Base-by-base conservation (phyloP, 2,888 invertebrate species). In the Digitonthophagus gazella region DNA sequence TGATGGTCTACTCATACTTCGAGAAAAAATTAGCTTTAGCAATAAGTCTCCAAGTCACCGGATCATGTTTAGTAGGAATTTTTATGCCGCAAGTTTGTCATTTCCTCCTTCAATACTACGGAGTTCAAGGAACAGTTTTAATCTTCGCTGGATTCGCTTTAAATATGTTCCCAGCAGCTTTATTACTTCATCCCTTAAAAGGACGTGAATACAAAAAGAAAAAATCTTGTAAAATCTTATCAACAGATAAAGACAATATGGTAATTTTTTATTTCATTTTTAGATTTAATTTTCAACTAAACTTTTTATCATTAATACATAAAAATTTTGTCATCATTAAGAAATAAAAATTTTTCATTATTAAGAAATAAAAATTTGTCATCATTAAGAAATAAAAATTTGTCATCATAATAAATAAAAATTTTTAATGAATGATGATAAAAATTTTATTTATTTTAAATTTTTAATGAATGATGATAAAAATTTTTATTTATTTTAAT, bases 1-100 rank as follows among this genome's bases (percentile, higher is more conserved):
- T 86, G 63, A 85, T 85, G 0, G 77, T 84, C 22, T 85, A 85
- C 71, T 81, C 84, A 1, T 86, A 85, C 71, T 86, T 86, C 75
- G 81, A 82, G 64, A 80, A 83, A 74, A 82, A 80, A 74, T 80
- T 86, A 63, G 84, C 84, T 20, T 72, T 84, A 67, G 86, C 86
- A 1, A 80, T 85, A 73, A 84, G 85, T 55, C 76, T 84, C 15
- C 81, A 83, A 6, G 82, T 85, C 61, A 85, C 85, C 3, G 78
- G 85, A 44, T 83, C 84, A 1, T 84, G 84, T 22, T 72, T 86
- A 18, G 83, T 84, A 0, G 83, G 85, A 0, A 83, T 85, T 44
- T 72, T 85, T 44, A 84, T 85, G 82, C 85, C 86, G 0, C 80
- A 84, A 66, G 71, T 85, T 20, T 83, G 85, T 73, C 83, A 82